Evolutionary conservation across 1,140 invertebrate species (phyloP).

Genomic region (Polypedilum pembai): DNA sequence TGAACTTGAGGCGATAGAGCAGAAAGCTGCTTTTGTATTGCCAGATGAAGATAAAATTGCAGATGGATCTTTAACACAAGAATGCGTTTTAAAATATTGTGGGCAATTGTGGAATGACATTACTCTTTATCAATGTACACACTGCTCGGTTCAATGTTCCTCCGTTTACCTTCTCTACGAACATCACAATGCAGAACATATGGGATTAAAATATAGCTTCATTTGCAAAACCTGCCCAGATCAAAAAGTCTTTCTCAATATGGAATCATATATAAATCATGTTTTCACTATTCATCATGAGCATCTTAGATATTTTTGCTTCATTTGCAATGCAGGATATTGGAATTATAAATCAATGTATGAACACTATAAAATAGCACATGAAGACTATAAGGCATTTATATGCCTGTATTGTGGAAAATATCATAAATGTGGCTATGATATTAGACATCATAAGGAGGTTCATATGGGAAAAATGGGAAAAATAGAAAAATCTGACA

Average conservation of each 20-base stretch:
- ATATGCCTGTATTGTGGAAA: neutral
- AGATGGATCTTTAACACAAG: neutral
- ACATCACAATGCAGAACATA: neutral
- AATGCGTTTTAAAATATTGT: neutral
- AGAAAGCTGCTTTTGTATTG: neutral
- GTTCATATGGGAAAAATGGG: neutral
- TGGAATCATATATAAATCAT: slow-evolving; percentile 17
- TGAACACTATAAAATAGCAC: neutral
- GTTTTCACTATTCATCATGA: slow-evolving; percentile 6
- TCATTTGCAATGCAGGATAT: neutral
- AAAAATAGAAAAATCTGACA: neutral
- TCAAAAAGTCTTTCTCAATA: neutral
- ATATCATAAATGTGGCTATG: slow-evolving; percentile 7
- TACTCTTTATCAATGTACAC: neutral
- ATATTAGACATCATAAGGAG: neutral
- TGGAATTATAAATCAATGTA: slow-evolving; percentile 22
- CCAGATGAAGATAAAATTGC: neutral
- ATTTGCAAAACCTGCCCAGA: neutral
- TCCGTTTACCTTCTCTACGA: neutral
- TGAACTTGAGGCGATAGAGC: neutral
- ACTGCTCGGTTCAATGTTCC: neutral
- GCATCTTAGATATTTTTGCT: neutral
- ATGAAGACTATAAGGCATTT: neutral
- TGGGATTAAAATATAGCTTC: neutral
- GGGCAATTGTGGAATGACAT: neutral